Evolutionary conservation across 30 jellyfish, hydroid and myxozoan species (phyloP), one percentile per base, ranked within the genome.

Genomic region (Chrysaora quinquecirrha): DNA sequence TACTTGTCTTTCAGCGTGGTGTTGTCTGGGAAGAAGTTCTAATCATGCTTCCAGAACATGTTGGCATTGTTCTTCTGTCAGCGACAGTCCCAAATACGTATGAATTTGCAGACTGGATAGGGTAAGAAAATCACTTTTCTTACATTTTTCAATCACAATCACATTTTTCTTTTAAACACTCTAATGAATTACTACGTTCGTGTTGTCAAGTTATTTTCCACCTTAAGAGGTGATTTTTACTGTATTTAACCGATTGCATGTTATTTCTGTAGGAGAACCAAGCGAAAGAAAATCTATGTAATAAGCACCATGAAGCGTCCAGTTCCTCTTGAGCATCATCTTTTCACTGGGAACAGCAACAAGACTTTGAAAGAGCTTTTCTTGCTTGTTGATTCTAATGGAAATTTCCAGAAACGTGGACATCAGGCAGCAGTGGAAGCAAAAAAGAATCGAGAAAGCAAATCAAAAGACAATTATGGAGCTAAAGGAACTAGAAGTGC

Each of bases 11-110:
- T n/a, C 71, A 96, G 99, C 91, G 99, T 27, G 99, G 99, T 23
- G 99, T 96, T 12, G 99, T 96, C 34, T 96, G 98, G 98, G 99
- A 96, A 75, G 99, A 96, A 79, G 96, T 96, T 20, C 73, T 96
- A 85, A 96, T 96, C 46, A 87, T 96, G 98, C 82, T 96, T 3
- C 99, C 99, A n/a, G 94, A 94, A 0, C 98, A 96, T 50, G 97
- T 96, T n/a, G 96, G 98, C 1, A 86, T 96, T 22, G 89, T 96
- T 27, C 89, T 96, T 24, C 60, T 96, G 83, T 96, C 99, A 25
- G 99, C 99, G 22, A 96, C 99, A 18, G 98, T 90, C 19, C 98
- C 99, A 14, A 96, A 96, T 65, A 86, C 97, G 12, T 62, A 76
- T 33, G 98, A 96, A 67, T 90, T 96, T 70, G 99, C 99, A 0